Percentiles rank a stretch among this genome's conserved stretches.
phyloP scores from a whole-genome alignment of 2,888 invertebrate genomes.

The Yponomeuta cagnagella region DNA sequence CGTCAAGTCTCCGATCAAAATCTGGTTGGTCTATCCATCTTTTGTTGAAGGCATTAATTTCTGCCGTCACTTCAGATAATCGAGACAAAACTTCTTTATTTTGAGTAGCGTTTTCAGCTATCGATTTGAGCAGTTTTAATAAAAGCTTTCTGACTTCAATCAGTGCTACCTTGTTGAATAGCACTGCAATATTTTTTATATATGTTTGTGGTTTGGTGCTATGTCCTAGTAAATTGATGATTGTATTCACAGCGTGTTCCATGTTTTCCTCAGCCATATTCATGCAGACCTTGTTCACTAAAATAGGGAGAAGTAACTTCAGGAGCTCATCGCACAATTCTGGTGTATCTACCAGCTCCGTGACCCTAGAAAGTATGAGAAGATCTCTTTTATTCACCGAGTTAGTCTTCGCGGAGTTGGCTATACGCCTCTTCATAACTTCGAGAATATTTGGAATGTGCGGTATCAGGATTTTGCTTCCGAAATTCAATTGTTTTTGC shows the following conservation, averaged over 20 bases:
- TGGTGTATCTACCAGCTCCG: constrained; percentile 82
- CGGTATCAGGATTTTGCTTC: constrained; percentile 83
- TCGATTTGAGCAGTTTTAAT: constrained; percentile 76
- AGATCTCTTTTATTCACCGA: constrained; percentile 82
- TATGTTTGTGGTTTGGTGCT: constrained; percentile 79
- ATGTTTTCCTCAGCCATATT: constrained; percentile 81
- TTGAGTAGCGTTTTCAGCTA: constrained; percentile 62
- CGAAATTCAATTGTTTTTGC: constrained; percentile 76
- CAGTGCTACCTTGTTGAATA: constrained; percentile 81
- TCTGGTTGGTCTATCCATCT: constrained; percentile 96
- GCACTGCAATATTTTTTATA: constrained; percentile 80
- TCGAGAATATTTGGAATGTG: constrained; percentile 83
- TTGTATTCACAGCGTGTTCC: constrained; percentile 81
- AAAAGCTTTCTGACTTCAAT: constrained; percentile 82
- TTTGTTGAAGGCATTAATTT: constrained; percentile 91
- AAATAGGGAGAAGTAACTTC: constrained; percentile 82
- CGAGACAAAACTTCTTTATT: constrained; percentile 63
- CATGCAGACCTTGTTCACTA: constrained; percentile 78
- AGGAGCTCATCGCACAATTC: constrained; percentile 81
- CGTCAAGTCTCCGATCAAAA: constrained; percentile 86
- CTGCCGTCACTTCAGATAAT: constrained; percentile 72
- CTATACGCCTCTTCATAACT: constrained; percentile 80
- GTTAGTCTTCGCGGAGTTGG: constrained; percentile 72
- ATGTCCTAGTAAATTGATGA: constrained; percentile 84
- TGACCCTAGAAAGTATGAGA: constrained; percentile 83